These are phyloP conservation scores for Campoplex capitator DNA, from an alignment of 2,888 invertebrate species.

Conservation along the genomic window DNA sequence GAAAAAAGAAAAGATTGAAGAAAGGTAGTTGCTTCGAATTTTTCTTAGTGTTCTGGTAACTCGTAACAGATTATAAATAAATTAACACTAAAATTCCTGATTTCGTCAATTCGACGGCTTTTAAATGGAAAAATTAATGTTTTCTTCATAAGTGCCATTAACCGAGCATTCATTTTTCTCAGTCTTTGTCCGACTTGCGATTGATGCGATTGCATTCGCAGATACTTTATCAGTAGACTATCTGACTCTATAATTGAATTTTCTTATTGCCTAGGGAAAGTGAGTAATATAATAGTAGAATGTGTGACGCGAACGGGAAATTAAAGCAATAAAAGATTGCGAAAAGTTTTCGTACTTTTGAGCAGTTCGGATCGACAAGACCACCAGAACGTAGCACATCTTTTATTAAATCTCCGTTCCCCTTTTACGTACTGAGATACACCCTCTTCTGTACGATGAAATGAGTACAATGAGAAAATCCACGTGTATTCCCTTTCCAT, in stretches of 20 bases:
- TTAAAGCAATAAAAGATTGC: slow-evolving; percentile 34
- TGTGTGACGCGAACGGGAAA: slow-evolving; percentile 20
- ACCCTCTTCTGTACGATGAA: slow-evolving; percentile 3
- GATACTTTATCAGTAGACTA: too few species aligned
- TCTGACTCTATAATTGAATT: background rate
- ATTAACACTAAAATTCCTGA: background rate
- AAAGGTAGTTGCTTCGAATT: background rate
- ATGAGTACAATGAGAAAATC: slow-evolving; percentile 34
- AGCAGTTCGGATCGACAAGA: slow-evolving; percentile 50
- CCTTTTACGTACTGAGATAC: slow-evolving; percentile 32
- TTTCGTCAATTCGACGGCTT: background rate
- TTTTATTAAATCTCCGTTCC: slow-evolving; percentile 77
- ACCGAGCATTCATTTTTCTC: background rate
- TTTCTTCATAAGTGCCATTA: background rate
- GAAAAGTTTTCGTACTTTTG: slow-evolving; percentile 41
- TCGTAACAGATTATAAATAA: background rate
- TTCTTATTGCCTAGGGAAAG: background rate
- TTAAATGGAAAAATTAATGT: background rate
- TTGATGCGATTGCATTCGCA: background rate
- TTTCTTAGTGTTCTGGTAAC: background rate
- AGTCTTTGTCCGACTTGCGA: background rate
- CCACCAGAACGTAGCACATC: slow-evolving; percentile 73
- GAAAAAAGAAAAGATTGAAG: background rate
- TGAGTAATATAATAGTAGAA: slow-evolving; percentile 5
- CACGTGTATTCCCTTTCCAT: slow-evolving; percentile 45